phyloP scores from a whole-genome alignment of 2,888 invertebrate genomes.

The Dromius quadrimaculatus region DNA sequence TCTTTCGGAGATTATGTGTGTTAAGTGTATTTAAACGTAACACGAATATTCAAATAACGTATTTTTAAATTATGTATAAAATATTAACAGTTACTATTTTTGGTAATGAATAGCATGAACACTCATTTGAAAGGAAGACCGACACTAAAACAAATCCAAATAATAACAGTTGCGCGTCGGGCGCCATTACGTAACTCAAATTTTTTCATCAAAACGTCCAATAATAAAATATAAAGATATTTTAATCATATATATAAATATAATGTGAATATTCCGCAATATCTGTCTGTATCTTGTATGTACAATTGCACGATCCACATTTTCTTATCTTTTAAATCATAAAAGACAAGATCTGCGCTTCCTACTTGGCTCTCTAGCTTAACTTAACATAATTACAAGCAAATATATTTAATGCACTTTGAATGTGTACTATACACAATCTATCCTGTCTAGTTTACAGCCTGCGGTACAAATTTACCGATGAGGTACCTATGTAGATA shows the following conservation, averaged over 20 bases:
- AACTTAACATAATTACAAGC: conserved; percentile 52
- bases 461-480: conserved; percentile 66
- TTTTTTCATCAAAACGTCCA: conserved; percentile 57
- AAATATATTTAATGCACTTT: conserved; percentile 64
- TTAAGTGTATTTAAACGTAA: conserved; percentile 56
- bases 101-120: conserved; percentile 68
- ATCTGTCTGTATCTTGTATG: conserved; percentile 68
- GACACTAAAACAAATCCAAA: conserved; percentile 64
- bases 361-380: conserved; percentile 46
- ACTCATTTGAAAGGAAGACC: conserved; percentile 65
- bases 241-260: conserved; percentile 61
- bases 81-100: conserved; percentile 68
- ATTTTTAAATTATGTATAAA: conserved; percentile 69
- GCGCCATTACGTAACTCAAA: conserved; percentile 46
- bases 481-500: conserved; percentile 67
- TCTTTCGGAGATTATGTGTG: conserved; percentile 22
- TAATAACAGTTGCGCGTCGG: conserved; percentile 41
- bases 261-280: conserved; percentile 71
- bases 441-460: conserved; percentile 69
- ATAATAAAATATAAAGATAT: conserved; percentile 64
- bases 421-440: conserved; percentile 60
- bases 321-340: conserved; percentile 51
- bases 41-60: conserved; percentile 68
- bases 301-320: conserved; percentile 66
- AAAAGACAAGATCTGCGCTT: conserved; percentile 36